Percentiles rank a stretch among this genome's conserved stretches.
phyloP scores from a whole-genome alignment of 2,888 invertebrate species.

The Asteroscopus sphinx region DNA sequence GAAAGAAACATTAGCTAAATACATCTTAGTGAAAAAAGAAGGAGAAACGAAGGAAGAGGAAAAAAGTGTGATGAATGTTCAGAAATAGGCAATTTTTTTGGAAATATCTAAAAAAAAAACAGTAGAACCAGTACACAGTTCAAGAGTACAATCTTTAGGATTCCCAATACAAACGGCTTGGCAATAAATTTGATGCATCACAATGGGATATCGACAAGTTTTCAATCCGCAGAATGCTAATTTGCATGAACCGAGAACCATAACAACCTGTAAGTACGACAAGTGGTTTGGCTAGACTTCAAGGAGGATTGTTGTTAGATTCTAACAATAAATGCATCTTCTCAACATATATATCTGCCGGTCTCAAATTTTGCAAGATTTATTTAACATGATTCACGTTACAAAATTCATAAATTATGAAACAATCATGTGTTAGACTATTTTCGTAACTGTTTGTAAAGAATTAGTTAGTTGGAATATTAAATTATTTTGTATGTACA shows the following conservation, averaged over 20 bases:
- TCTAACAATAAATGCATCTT: constrained; percentile 48
- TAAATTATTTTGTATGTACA: constrained; percentile 11
- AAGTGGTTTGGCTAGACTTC: constrained; percentile 64
- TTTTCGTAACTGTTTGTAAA: constrained; percentile 50
- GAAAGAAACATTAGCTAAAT: too few relatives aligned
- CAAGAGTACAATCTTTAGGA: neutral
- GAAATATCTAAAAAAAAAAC: neutral
- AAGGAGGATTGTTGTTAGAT: constrained; percentile 55
- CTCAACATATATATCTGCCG: constrained; percentile 32
- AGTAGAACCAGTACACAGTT: neutral
- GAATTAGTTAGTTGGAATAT: constrained; percentile 16
- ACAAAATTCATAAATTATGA: constrained; percentile 65
- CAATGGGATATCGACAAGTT: constrained; percentile 64
- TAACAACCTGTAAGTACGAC: constrained; percentile 62
- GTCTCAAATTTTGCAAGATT: constrained; percentile 61
- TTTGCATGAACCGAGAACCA: constrained; percentile 69
- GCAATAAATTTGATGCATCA: constrained; percentile 49
- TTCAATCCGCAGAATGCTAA: constrained; percentile 50
- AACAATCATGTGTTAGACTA: constrained; percentile 56
- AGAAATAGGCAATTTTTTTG: neutral
- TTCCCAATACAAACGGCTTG: constrained; percentile 16
- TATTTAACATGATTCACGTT: constrained; percentile 59
- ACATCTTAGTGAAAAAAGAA: too few relatives aligned
- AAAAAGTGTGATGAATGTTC: neutral
- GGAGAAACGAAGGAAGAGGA: neutral